phyloP scores from a whole-genome alignment of 2,888 invertebrate species.

The Lissonota sp. region DNA sequence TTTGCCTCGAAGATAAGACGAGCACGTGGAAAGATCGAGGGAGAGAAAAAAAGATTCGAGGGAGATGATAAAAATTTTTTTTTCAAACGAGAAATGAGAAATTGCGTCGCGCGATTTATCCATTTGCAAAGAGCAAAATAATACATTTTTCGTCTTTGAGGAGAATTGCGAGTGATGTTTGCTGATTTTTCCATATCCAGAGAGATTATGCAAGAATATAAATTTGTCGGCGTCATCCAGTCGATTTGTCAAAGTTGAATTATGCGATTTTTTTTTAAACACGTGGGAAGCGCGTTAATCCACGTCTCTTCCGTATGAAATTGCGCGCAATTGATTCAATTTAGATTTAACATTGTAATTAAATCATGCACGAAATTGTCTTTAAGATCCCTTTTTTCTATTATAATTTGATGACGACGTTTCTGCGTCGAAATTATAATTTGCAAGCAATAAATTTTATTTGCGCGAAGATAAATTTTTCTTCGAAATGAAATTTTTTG shows the following conservation, averaged over 20 bases:
- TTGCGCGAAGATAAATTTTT: too few species aligned
- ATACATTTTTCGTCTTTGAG: conserved; percentile 16
- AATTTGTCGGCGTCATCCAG: background rate
- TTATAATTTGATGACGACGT: background rate
- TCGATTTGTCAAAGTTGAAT: conserved; percentile 6
- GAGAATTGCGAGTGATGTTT: conserved; percentile 26
- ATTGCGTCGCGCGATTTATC: conserved; percentile 42
- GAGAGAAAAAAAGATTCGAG: background rate
- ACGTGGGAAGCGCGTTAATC: conserved; percentile 40
- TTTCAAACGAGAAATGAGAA: conserved; percentile 26
- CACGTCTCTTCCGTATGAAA: conserved; percentile 46
- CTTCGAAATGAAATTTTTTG: too few species aligned
- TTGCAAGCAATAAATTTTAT: too few species aligned
- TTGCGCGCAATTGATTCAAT: conserved; percentile 24
- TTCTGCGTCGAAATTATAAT: background rate
- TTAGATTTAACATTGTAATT: conserved; percentile 38
- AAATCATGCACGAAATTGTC: background rate
- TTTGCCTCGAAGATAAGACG: conserved; percentile 49
- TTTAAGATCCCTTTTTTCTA: conserved; percentile 3
- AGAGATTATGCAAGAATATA: conserved; percentile 22
- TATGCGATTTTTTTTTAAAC: conserved; percentile 15
- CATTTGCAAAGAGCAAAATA: conserved; percentile 5
- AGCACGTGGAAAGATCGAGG: conserved; percentile 26
- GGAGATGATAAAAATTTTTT: background rate
- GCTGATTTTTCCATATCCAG: conserved; percentile 30